A percentile compares a stretch with the other conserved stretches of the same genome.
Evolutionary conservation across 2,888 invertebrate genomes (phyloP).

Genomic region (Cheilosia grossa): DNA sequence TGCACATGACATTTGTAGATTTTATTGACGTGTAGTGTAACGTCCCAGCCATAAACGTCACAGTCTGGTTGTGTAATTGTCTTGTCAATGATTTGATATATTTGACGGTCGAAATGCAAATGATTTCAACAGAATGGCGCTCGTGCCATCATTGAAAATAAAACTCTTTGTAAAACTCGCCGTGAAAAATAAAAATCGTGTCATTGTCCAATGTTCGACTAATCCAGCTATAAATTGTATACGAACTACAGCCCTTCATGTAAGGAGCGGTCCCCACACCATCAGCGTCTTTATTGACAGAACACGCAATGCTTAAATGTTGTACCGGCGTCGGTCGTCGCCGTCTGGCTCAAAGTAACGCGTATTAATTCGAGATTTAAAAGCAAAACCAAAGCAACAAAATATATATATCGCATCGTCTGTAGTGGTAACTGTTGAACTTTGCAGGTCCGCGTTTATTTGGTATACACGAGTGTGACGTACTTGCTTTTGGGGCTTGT

Average conservation of each 20-base stretch:
- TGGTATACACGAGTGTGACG: neutral
- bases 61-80: neutral
- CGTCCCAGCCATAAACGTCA: neutral
- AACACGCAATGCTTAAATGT: neutral
- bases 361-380: constrained; percentile 9
- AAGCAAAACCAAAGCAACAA: neutral
- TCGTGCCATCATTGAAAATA: neutral
- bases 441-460: neutral
- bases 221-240: neutral
- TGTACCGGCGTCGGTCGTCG: neutral
- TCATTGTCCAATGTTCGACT: neutral
- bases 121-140: neutral
- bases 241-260: constrained; percentile 1
- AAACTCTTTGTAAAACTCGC: neutral
- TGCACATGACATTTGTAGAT: constrained; percentile 9
- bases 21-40: constrained; percentile 6
- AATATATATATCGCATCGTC: neutral
- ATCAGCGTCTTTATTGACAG: neutral
- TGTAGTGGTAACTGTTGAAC: neutral
- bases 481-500: neutral
- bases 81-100: neutral
- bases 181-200: neutral
- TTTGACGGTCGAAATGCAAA: neutral
- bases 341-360: neutral
- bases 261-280: neutral